Base-by-base conservation (phyloP, 2,113 vertebrate genomes). In the Perca schrenkii region DNA sequence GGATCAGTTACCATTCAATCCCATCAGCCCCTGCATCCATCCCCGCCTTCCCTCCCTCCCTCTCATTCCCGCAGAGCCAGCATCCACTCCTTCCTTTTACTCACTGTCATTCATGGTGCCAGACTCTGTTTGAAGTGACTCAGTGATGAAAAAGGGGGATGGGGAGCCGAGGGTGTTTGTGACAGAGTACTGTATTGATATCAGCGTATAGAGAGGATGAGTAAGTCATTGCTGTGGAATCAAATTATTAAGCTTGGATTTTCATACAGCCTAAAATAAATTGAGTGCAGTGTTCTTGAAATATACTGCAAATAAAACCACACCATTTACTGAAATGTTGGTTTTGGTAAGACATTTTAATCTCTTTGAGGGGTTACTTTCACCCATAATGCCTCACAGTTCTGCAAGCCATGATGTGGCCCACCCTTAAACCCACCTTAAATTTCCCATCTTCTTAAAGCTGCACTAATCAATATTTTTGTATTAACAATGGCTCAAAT, bases 1-100 rank as follows among this genome's bases (percentile, higher is more conserved):
- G 80, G 83, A 86, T 91, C 78, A 69, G 71, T 89, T 80, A 85
- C 86, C 71, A 83, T 69, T 69, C 75, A 78, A 74, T 84, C 80
- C 78, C 78, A 88, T 89, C 81, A 90, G 80, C 25, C 66, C 71
- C 25, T 79, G 70, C 74, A 76, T 60, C 77, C 63, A 46, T 17
- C 84, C 66, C 28, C 61, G 40, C 40, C 60, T 43, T 67, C 72
- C 46, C 49, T 74, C 28, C 28, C 28, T 28, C 14, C 57, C 8
- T 78, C 46, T 52, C 80, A 43, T 54, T 71, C 58, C 68, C 2
- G 22, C 65, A 73, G 34, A 79, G 56, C 60, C 49, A 66, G 77
- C 36, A 53, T 77, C 71, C 49, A 40, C 66, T 86, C 61, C 78
- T 73, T 81, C 57, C 61, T 90, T 34, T 76, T 80, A 79, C 85